Base-by-base conservation (phyloP, 2,888 invertebrate genomes). In the Eilema caniola region DNA sequence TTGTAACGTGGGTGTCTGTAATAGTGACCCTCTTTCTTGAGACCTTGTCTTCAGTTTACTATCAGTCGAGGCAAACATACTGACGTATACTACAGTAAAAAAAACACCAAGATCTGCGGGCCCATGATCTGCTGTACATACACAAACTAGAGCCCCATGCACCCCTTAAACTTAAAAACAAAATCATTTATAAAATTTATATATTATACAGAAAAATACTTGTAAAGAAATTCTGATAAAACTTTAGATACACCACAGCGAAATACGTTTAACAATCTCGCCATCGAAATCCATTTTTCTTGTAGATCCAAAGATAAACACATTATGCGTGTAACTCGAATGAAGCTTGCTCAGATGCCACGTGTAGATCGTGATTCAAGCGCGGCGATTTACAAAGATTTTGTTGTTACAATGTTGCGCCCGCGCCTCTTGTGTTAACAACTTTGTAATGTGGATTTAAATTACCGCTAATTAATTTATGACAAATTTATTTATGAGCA, bases 381-480 rank as follows among this genome's bases (percentile, higher is more conserved):
- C 24, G 31, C 71, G 72, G 74, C 64, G 64, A 68, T 66, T 57
- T 62, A 63, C 71, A 62, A 68, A 73, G 67, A 61, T 66, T 23
- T 47, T 47, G 60, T 53, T 47, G 14, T 59, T 56, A 67, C 31
- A 66, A 62, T 62, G 33, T 47, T 56, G 65, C 73, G 41, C 66
- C 66, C 66, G 66, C 60, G 61, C 41, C 69, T 63, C 59, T 53
- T 59, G 24, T 69, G 66, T 67, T n/a, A 53, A 57, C 41, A 60
- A 61, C 28, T 11, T 57, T 31, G 60, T 20, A 47, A 47, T 47
- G 47, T 47, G 20, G 47, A 20, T 47, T 67, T 67, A 67, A 61
- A 61, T 47, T 67, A 14, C n/a, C 24, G n/a, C 47, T 67, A 61
- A 67, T 67, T 67, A 60, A 61, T 59, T 59, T 25, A 59, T 28